These are phyloP conservation scores for Synanceia verrucosa DNA, from an alignment of 2,797 vertebrate species.

Conservation along the genomic window DNA sequence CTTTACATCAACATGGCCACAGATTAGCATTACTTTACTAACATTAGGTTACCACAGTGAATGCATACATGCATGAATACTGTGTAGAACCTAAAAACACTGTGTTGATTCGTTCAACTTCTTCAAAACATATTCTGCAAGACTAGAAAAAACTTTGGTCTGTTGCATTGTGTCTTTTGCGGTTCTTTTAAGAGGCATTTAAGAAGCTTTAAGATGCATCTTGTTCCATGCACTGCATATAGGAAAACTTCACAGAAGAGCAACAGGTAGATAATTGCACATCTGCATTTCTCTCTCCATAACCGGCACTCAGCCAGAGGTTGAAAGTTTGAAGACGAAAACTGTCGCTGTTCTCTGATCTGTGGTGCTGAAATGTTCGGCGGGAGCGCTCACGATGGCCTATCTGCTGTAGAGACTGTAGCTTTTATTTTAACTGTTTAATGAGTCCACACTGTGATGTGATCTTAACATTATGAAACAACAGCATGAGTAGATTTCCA, in stretches of 20 bases:
- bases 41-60: not conserved
- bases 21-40: not conserved
- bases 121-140: not conserved
- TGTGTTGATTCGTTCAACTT: constrained; percentile 8
- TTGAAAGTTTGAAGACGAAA: constrained; percentile 6
- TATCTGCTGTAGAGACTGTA: not conserved
- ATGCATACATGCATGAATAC: not conserved
- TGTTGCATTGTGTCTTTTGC: constrained; percentile 1
- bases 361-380: constrained; percentile 52
- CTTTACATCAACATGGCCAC: not conserved
- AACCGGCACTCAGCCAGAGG: not conserved
- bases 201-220: no score
- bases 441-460: not conserved
- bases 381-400: not conserved
- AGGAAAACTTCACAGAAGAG: constrained; percentile 32
- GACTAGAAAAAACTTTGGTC: constrained; percentile 19
- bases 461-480: not conserved
- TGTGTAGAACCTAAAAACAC: not conserved
- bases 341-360: constrained; percentile 38
- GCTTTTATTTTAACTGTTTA: not conserved
- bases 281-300: not conserved
- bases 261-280: constrained; percentile 69
- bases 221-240: not conserved
- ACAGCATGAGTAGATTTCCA: constrained; percentile 17
- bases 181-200: constrained; percentile 2